Evolutionary conservation across 2,797 vertebrate genomes (phyloP), one percentile per base, ranked within the genome.

Genomic region (Malacoraja senta): DNA sequence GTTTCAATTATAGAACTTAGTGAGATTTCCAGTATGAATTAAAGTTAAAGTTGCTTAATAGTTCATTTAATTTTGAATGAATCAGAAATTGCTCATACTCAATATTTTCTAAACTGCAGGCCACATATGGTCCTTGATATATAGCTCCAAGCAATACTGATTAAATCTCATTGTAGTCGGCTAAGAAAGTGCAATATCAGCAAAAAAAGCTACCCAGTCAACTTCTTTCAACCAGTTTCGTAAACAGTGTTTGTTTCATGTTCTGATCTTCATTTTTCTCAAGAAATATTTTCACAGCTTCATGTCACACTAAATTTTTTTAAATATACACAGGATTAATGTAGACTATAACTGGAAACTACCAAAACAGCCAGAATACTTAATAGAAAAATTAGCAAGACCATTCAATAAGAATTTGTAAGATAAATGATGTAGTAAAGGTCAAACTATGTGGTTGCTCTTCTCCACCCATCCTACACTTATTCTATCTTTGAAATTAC

Each of bases 61-160:
- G 90, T 92, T 74, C 19, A n/a, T 53, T 76, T 58, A 29, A 92
- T 58, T 92, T 91, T 91, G 65, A 44, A 44, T 21, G 4, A 91
- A 44, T 35, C 10, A 35, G 35, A 92, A 74, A 29, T 74, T 38
- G 53, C 71, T 13, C 24, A n/a, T 24, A 44, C 71, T 24, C 38
- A 38, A 44, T 32, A 26, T 21, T 44, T 91, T 17, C 65, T 72
- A 91, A 65, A 72, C 83, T 91, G 44, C 68, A 38, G 71, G 44
- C 71, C 19, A 68, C 10, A 1, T 0, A 7, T 72, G 13, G 21
- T 44, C 24, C 38, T 92, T 15, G 3, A 44, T 74, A 44, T 26
- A 26, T 38, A 76, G 38, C 71, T 32, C 71, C 6, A 29, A 19
- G 1, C 9, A 72, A 29, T 76, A 29, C 17, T 44, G 68, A 74